A percentile compares a stretch with the other conserved stretches of the same genome.
phyloP scores from a whole-genome alignment of 2,888 invertebrate species.

The Meiosimyza platycephala region DNA sequence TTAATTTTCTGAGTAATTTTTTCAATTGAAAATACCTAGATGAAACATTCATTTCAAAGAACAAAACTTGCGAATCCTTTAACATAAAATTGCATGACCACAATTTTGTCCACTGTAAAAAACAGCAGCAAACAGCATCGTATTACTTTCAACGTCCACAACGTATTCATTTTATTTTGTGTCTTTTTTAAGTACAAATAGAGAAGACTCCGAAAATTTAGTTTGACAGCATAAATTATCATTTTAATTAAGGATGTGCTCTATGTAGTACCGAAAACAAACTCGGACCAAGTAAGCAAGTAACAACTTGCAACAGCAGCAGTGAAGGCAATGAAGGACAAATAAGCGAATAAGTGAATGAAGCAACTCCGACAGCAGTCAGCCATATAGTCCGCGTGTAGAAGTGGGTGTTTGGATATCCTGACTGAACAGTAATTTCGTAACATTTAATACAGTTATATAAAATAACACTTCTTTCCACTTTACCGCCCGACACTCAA shows the following conservation, averaged over 20 bases:
- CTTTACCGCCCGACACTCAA: not conserved
- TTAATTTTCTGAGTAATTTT: no score
- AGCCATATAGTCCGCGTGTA: no score
- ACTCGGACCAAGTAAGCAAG: not conserved
- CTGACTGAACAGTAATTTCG: conserved; percentile 42
- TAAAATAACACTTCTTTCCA: conserved; percentile 25
- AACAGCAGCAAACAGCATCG: no score
- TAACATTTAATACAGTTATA: conserved; percentile 43
- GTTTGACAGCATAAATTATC: conserved; percentile 47
- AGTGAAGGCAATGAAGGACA: not conserved
- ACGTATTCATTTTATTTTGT: not conserved
- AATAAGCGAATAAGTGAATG: no score
- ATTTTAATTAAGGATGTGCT: conserved; percentile 46
- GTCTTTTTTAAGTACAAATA: not conserved
- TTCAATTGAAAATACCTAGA: no score
- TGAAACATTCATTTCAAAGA: no score
- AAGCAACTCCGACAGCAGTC: no score
- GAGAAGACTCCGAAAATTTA: conserved; percentile 21
- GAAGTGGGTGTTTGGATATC: conserved; percentile 18
- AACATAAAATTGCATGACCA: no score
- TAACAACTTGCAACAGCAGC: not conserved
- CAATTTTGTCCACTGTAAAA: no score
- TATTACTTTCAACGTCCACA: not conserved
- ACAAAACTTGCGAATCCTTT: no score
- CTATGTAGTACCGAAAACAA: conserved; percentile 37